phyloP scores from a whole-genome alignment of 2,797 vertebrate species.

The Xiphophorus birchmanni region DNA sequence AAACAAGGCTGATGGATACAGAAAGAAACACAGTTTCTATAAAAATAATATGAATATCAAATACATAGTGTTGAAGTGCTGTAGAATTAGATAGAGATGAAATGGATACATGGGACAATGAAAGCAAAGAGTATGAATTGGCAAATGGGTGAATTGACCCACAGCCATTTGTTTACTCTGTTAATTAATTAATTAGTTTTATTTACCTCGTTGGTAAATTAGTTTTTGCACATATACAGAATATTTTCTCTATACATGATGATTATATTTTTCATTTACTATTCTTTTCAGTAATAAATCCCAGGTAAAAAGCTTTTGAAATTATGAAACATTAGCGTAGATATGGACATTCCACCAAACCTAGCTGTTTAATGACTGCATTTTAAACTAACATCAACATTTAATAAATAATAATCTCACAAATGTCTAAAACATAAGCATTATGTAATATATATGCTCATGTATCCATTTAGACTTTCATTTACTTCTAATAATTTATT shows the following conservation, averaged over 20 bases:
- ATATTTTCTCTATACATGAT: neutral
- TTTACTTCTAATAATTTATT: conserved; percentile 34
- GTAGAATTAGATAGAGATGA: neutral
- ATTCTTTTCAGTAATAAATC: neutral
- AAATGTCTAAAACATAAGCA: conserved; percentile 26
- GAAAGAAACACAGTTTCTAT: neutral
- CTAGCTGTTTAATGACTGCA: neutral
- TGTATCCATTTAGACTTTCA: conserved; percentile 42
- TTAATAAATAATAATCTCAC: conserved; percentile 29
- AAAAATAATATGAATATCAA: neutral
- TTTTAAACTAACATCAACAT: neutral
- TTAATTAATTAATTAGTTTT: neutral
- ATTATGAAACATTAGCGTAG: neutral
- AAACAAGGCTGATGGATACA: neutral
- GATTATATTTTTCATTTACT: neutral
- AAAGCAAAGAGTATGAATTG: too few relatives aligned
- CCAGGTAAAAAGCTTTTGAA: neutral
- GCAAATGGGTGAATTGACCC: neutral
- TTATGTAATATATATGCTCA: conserved; percentile 49
- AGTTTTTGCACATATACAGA: neutral
- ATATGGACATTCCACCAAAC: neutral
- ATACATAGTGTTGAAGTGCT: neutral
- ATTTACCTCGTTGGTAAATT: neutral
- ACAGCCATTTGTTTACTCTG: neutral
- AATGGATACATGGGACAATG: neutral